Evolutionary conservation across 1,140 invertebrate species (phyloP).

Genomic region (Zaprionus gabonicus): DNA sequence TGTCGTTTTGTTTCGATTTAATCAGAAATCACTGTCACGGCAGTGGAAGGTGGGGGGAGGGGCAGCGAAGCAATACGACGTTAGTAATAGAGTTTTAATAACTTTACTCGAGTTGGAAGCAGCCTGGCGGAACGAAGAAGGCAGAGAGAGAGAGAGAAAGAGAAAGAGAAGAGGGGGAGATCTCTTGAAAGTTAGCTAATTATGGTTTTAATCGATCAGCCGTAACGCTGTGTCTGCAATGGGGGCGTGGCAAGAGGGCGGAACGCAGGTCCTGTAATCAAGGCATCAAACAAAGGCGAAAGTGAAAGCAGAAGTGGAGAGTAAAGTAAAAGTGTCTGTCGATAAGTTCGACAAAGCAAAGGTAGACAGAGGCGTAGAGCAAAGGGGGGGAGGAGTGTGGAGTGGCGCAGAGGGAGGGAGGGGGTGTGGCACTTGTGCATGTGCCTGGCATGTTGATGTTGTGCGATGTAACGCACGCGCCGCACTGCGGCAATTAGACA

Average conservation of each 20-base stretch:
- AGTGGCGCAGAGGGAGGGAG: neutral
- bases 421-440: constrained; percentile 32
- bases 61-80: constrained; percentile 19
- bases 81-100: constrained; percentile 78
- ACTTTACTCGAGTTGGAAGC: constrained; percentile 37
- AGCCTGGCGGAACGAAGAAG: neutral
- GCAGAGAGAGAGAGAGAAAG: neutral
- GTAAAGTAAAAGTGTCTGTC: constrained; percentile 28
- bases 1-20: constrained; percentile 41
- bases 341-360: constrained; percentile 9
- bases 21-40: constrained; percentile 50
- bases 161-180: neutral
- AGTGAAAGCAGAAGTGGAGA: constrained; percentile 20
- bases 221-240: constrained; percentile 16
- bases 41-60: neutral
- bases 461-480: constrained; percentile 41
- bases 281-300: constrained; percentile 34
- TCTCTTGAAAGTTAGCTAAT: constrained; percentile 72
- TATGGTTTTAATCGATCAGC: constrained; percentile 75
- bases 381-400: neutral
- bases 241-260: neutral
- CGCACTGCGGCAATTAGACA: constrained; percentile 64
- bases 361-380: neutral
- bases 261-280: constrained; percentile 47
- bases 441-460: constrained; percentile 64